Percentiles rank a stretch among this genome's conserved stretches.
These are phyloP conservation scores for Ovibos moschatus DNA, from an alignment of 2,113 vertebrate species.

Conservation along the genomic window DNA sequence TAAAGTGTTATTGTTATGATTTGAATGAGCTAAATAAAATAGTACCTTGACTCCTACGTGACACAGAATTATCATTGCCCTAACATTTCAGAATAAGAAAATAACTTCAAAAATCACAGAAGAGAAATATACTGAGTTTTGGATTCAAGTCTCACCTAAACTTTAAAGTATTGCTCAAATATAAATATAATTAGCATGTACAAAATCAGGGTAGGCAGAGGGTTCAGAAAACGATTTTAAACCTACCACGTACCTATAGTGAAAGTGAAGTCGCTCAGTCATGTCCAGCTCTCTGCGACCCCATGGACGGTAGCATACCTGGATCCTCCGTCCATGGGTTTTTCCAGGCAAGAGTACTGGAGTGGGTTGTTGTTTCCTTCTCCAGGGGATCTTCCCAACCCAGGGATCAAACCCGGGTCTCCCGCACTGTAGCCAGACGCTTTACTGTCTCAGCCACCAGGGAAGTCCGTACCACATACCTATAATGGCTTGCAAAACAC, in stretches of 20 bases:
- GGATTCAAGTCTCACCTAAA: background rate
- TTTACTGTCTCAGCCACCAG: no score
- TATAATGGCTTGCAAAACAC: background rate
- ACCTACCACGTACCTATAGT: background rate
- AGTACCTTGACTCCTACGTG: background rate
- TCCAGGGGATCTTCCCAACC: no score
- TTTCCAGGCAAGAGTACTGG: no score
- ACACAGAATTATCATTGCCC: background rate
- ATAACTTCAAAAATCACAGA: background rate
- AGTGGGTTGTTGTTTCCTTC: no score
- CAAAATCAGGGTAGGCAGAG: background rate
- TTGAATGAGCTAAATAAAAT: background rate
- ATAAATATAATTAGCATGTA: background rate
- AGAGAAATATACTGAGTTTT: background rate
- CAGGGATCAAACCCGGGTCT: no score
- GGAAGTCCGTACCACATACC: background rate
- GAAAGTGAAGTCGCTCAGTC: no score
- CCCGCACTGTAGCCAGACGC: no score
- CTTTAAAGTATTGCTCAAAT: background rate
- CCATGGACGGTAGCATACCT: no score
- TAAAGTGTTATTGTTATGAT: background rate
- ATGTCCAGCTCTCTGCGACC: fast-evolving
- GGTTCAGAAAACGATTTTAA: background rate
- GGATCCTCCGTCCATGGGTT: no score
- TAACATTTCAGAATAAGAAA: background rate